Evolutionary conservation across 37 sponge, comb jelly and placozoan species (phyloP).

Genomic region (Halisarca cf. caerulea): DNA sequence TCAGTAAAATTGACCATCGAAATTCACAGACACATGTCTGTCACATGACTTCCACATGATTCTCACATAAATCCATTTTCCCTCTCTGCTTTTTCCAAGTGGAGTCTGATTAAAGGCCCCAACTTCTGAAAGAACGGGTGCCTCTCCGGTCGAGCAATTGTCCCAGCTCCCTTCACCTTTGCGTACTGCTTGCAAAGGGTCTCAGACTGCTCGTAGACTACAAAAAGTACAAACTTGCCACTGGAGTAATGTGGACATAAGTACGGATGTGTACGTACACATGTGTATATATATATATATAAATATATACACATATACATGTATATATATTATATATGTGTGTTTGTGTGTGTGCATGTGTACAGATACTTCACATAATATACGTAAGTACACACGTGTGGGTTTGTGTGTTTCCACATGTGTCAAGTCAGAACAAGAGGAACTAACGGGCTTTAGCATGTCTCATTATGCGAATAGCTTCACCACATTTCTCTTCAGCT

Average conservation of each 20-base stretch:
- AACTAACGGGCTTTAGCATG: slow-evolving; percentile 85
- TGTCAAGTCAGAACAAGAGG: no score
- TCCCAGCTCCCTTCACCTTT: slow-evolving; percentile 81
- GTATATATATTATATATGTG: not conserved
- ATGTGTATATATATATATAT: not conserved
- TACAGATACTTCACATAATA: not conserved
- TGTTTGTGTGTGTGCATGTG: not conserved
- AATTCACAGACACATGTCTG: not conserved
- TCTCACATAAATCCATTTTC: slow-evolving; percentile 90
- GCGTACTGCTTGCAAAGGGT: slow-evolving; percentile 89
- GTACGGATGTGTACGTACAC: not conserved
- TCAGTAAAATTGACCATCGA: no score
- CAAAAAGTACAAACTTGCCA: not conserved
- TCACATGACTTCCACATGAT: not conserved
- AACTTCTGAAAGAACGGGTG: slow-evolving; percentile 98
- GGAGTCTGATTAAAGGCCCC: slow-evolving; percentile 78
- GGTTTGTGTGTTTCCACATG: not conserved
- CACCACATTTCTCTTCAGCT: slow-evolving; percentile 95
- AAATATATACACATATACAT: slow-evolving; percentile 33
- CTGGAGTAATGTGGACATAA: not conserved
- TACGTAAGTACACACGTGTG: not conserved
- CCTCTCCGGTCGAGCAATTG: slow-evolving; percentile 82
- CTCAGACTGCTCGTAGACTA: slow-evolving; percentile 80
- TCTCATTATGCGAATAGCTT: slow-evolving; percentile 78
- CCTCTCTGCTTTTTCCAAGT: slow-evolving; percentile 85